These are phyloP conservation scores for Helicorthomorpha holstii DNA, from an alignment of 1,140 invertebrate genomes.

Conservation along the genomic window DNA sequence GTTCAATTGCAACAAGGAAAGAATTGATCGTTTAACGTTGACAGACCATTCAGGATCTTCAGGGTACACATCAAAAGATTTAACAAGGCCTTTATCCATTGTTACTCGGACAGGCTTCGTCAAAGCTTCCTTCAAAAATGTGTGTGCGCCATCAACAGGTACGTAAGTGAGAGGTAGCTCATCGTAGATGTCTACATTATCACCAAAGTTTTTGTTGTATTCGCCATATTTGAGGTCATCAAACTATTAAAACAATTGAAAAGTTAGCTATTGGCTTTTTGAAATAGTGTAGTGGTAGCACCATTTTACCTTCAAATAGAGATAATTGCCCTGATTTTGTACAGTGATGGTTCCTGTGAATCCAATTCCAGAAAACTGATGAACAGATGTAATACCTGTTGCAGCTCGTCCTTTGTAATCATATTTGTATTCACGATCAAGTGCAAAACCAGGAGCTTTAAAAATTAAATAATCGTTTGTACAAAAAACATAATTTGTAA, in stretches of 20 bases:
- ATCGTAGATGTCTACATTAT: neutral
- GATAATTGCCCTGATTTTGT: neutral
- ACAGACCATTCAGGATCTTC: neutral
- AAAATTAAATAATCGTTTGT: neutral
- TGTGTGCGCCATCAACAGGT: neutral
- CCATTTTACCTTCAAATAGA: neutral
- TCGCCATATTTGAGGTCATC: neutral
- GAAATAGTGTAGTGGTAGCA: no score
- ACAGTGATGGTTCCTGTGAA: neutral
- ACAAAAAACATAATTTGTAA: neutral
- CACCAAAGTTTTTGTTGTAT: neutral
- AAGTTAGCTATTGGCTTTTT: no score
- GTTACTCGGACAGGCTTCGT: neutral
- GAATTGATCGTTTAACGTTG: constrained; percentile 5
- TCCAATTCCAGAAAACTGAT: constrained; percentile 1
- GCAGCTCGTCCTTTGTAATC: neutral
- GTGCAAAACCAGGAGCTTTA: neutral
- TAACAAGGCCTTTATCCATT: neutral
- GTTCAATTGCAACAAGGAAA: constrained; percentile 2
- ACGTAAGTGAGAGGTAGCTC: neutral
- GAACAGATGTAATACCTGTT: neutral
- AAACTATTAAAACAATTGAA: neutral
- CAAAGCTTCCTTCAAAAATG: neutral
- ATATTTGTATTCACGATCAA: neutral
- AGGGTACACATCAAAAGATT: neutral